These are phyloP conservation scores for Drosophila formosana DNA, from an alignment of 2,888 invertebrate species.

Conservation along the genomic window DNA sequence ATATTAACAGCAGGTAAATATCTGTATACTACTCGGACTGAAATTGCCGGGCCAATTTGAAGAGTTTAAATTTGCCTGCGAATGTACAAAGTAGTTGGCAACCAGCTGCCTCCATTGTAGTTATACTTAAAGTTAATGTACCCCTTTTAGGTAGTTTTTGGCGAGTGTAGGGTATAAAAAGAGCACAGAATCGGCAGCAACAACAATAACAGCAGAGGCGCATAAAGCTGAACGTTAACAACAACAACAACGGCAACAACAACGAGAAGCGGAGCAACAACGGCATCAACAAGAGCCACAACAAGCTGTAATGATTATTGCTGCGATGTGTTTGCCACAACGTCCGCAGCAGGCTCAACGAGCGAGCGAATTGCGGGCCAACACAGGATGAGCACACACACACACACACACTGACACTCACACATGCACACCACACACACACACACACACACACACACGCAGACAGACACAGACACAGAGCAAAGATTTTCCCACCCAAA, in stretches of 20 bases:
- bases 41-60: too few relatives aligned
- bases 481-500: conserved; percentile 39
- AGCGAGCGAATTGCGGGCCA: conserved; percentile 12
- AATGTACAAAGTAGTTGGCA: too few relatives aligned
- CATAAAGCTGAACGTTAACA: conserved; percentile 70
- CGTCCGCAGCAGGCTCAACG: conserved; percentile 51
- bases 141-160: background rate
- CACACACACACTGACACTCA: conserved; percentile 15
- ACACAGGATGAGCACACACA: conserved; percentile 10
- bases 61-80: too few relatives aligned
- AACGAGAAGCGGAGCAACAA: conserved; percentile 26
- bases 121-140: background rate
- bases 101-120: too few relatives aligned
- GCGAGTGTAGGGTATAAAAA: conserved; percentile 12
- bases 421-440: conserved; percentile 17
- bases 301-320: conserved; percentile 77
- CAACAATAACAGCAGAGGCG: conserved; percentile 11
- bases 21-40: too few relatives aligned
- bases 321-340: conserved; percentile 77
- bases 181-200: conserved; percentile 27
- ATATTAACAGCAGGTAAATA: background rate
- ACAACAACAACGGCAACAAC: conserved; percentile 50
- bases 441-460: conserved; percentile 12
- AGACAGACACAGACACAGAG: conserved; percentile 18
- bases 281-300: conserved; percentile 57